Evolutionary conservation across 1,140 invertebrate genomes (phyloP).

Genomic region (Propsilocerus akamusi): DNA sequence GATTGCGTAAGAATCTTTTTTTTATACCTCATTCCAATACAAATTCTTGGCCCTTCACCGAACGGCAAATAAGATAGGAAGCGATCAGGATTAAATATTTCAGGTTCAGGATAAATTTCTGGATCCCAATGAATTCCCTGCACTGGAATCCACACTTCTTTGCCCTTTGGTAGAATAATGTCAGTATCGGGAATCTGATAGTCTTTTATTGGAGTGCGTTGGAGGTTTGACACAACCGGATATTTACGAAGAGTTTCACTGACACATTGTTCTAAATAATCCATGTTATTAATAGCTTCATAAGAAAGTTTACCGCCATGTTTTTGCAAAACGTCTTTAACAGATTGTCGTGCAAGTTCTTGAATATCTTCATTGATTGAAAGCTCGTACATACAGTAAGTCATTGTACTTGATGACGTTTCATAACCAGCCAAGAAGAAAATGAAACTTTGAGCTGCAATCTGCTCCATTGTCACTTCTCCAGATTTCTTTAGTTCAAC

Average conservation of each 20-base stretch:
- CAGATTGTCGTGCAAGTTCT: conserved; percentile 11
- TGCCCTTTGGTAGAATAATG: conserved; percentile 23
- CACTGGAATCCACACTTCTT: conserved; percentile 27
- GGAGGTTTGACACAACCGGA: conserved; percentile 17
- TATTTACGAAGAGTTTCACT: conserved; percentile 27
- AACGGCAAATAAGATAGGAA: conserved; percentile 48
- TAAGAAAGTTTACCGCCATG: conserved; percentile 15
- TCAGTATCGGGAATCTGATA: conserved; percentile 20
- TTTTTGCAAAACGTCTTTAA: neutral
- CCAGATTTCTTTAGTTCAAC: conserved; percentile 31
- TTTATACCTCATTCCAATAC: too few relatives aligned
- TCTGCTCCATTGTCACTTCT: conserved; percentile 15
- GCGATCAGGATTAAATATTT: conserved; percentile 37
- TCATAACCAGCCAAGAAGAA: conserved; percentile 22
- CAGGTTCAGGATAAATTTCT: conserved; percentile 32
- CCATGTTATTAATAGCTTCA: conserved; percentile 18
- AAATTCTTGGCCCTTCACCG: conserved; percentile 46
- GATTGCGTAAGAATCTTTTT: too few relatives aligned
- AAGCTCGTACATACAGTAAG: conserved; percentile 25
- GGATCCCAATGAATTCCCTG: conserved; percentile 31
- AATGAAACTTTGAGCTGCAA: conserved; percentile 18
- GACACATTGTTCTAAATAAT: conserved; percentile 22
- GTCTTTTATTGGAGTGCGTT: conserved; percentile 12
- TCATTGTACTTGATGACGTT: conserved; percentile 23
- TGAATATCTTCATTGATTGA: conserved; percentile 26